Evolutionary conservation across 2,113 vertebrate species (phyloP).

Genomic region (Lepisosteus oculatus): DNA sequence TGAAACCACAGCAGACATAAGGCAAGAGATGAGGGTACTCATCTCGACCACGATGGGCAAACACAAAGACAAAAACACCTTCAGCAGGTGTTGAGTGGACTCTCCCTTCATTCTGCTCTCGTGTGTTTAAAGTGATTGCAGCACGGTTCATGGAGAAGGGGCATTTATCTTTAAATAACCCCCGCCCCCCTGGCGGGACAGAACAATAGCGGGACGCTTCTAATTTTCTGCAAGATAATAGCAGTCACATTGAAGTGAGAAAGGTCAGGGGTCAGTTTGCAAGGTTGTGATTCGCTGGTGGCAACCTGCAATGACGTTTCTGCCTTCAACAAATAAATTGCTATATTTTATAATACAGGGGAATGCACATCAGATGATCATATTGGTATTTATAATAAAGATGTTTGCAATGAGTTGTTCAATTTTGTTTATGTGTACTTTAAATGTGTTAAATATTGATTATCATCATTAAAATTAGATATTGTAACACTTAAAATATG

Average conservation of each 20-base stretch:
- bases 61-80: slow-evolving; percentile 12
- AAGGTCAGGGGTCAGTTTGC: slow-evolving; percentile 72
- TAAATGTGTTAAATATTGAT: too few relatives aligned
- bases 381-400: background rate
- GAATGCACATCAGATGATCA: background rate
- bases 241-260: slow-evolving; percentile 69
- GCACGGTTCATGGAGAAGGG: slow-evolving; percentile 50
- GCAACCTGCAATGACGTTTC: slow-evolving; percentile 63
- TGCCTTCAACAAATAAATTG: slow-evolving; percentile 54
- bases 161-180: slow-evolving; percentile 70
- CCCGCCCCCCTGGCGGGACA: slow-evolving; percentile 42
- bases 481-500: too few relatives aligned
- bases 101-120: slow-evolving; percentile 18
- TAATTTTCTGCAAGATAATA: slow-evolving; percentile 79
- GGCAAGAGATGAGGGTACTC: slow-evolving; percentile 5
- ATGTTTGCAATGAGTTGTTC: too few relatives aligned
- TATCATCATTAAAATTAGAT: too few relatives aligned
- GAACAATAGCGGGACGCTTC: slow-evolving; percentile 72
- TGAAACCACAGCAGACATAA: background rate
- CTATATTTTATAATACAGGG: background rate
- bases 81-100: slow-evolving; percentile 28
- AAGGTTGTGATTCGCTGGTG: slow-evolving; percentile 69
- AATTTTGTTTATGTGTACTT: too few relatives aligned
- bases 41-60: background rate
- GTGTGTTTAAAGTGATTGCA: slow-evolving; percentile 44